These are phyloP conservation scores for Parazoanthus atlanticus DNA, from an alignment of 92 coral and sea anemone species.

Conservation along the genomic window DNA sequence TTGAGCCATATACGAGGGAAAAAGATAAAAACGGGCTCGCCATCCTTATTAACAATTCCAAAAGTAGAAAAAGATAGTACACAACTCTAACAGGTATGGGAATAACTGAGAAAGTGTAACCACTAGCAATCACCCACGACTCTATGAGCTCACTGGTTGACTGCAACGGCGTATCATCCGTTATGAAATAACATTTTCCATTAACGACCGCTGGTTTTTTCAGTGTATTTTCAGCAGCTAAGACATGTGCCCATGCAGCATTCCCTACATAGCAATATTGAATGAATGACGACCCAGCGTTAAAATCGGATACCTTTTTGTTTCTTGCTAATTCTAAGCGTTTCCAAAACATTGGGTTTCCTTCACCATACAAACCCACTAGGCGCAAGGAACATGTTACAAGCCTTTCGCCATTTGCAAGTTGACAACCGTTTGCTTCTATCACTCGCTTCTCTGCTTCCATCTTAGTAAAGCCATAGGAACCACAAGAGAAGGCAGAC, in stretches of 20 bases:
- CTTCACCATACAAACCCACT: slow-evolving; percentile 41
- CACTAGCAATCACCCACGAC: slow-evolving; percentile 41
- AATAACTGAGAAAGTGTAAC: slow-evolving; percentile 17
- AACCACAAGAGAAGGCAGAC: too few species aligned
- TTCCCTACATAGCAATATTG: slow-evolving; percentile 37
- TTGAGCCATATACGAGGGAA: slow-evolving; percentile 8
- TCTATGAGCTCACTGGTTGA: slow-evolving; percentile 11
- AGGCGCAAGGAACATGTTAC: slow-evolving; percentile 41
- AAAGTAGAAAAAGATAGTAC: slow-evolving; percentile 22
- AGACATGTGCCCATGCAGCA: not conserved
- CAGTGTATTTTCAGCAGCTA: slow-evolving; percentile 5
- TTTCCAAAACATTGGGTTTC: not conserved
- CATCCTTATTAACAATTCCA: slow-evolving; percentile 36
- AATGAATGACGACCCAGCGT: not conserved
- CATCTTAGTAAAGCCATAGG: slow-evolving; percentile 42
- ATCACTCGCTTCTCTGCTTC: too few species aligned
- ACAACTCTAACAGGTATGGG: slow-evolving; percentile 11
- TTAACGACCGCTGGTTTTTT: slow-evolving; percentile 29
- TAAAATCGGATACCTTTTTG: slow-evolving; percentile 12
- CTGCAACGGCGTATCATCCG: slow-evolving; percentile 33
- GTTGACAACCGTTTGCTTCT: slow-evolving; percentile 4
- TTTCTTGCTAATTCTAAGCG: not conserved
- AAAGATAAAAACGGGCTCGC: slow-evolving; percentile 12
- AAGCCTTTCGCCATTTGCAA: slow-evolving; percentile 18
- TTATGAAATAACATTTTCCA: slow-evolving; percentile 32